Evolutionary conservation across 2,888 invertebrate species (phyloP).

Genomic region (Lamellibrachia columna): DNA sequence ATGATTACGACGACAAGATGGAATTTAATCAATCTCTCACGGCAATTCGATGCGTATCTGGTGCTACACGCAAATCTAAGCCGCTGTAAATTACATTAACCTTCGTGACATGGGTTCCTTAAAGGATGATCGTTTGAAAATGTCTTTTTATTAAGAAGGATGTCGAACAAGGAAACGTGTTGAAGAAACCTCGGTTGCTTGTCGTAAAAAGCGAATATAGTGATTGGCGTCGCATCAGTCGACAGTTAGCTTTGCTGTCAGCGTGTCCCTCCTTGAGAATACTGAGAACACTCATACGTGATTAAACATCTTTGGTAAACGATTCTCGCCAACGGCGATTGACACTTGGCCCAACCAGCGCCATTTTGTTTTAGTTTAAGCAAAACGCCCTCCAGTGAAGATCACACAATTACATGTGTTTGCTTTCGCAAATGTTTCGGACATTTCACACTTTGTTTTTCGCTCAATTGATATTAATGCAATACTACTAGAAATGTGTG

Average conservation of each 20-base stretch:
- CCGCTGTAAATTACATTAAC: not conserved
- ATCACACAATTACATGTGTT: too few relatives aligned
- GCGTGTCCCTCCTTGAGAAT: too few relatives aligned
- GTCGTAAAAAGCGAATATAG: not conserved
- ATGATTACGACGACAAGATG: not conserved
- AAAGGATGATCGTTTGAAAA: not conserved
- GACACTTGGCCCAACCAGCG: too few relatives aligned
- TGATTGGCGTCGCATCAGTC: not conserved
- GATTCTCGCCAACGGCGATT: too few relatives aligned
- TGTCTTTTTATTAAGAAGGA: not conserved
- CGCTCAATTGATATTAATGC: too few relatives aligned
- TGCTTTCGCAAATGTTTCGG: too few relatives aligned
- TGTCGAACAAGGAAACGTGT: not conserved
- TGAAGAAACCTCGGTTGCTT: not conserved
- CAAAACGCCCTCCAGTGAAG: too few relatives aligned
- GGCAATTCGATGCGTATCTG: not conserved
- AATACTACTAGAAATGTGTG: too few relatives aligned
- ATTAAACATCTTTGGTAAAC: too few relatives aligned
- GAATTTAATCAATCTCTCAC: slow-evolving; percentile 12
- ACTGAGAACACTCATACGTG: too few relatives aligned
- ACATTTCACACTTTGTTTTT: too few relatives aligned
- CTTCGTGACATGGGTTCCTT: not conserved
- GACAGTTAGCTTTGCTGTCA: not conserved
- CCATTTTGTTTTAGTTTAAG: too few relatives aligned
- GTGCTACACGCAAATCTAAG: not conserved